A percentile compares a stretch with the other conserved stretches of the same genome.
phyloP scores from a whole-genome alignment of 2,888 invertebrate genomes.

The Ectropis crepuscularia region DNA sequence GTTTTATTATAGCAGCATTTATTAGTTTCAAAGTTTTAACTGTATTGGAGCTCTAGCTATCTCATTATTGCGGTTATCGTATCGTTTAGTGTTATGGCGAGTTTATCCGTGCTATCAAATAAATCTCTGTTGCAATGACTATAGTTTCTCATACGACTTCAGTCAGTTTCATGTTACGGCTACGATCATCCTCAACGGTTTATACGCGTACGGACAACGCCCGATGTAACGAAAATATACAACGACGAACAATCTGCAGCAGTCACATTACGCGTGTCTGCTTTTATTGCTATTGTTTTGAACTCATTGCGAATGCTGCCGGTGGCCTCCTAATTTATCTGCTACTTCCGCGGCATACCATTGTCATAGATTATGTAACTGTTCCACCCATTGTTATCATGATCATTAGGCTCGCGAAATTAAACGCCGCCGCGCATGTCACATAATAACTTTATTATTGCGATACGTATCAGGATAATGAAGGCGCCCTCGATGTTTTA shows the following conservation, averaged over 20 bases:
- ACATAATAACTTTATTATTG: constrained; percentile 39
- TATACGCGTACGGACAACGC: constrained; percentile 19
- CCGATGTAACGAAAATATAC: constrained; percentile 26
- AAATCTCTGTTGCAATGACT: constrained; percentile 12
- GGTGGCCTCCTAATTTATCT: constrained; percentile 61
- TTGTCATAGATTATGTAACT: constrained; percentile 34
- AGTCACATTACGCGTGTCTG: constrained; percentile 34
- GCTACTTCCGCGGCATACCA: constrained; percentile 52
- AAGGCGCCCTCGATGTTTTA: constrained; percentile 38
- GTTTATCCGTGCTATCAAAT: constrained; percentile 12
- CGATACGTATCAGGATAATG: constrained; percentile 38
- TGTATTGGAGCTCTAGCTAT: neutral
- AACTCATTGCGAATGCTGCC: constrained; percentile 58
- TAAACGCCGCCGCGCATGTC: constrained; percentile 36
- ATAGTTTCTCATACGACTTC: constrained; percentile 13
- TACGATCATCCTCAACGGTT: constrained; percentile 23
- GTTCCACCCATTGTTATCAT: constrained; percentile 58
- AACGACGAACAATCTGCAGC: constrained; percentile 17
- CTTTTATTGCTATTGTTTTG: constrained; percentile 55
- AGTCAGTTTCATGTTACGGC: constrained; percentile 9
- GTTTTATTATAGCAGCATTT: neutral
- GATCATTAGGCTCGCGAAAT: constrained; percentile 57
- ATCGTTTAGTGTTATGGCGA: constrained; percentile 11
- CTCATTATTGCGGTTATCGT: constrained; percentile 10
- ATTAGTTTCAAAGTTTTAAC: constrained; percentile 3